Base-by-base conservation (phyloP, 1,140 invertebrate genomes). In the Lerema accius region DNA sequence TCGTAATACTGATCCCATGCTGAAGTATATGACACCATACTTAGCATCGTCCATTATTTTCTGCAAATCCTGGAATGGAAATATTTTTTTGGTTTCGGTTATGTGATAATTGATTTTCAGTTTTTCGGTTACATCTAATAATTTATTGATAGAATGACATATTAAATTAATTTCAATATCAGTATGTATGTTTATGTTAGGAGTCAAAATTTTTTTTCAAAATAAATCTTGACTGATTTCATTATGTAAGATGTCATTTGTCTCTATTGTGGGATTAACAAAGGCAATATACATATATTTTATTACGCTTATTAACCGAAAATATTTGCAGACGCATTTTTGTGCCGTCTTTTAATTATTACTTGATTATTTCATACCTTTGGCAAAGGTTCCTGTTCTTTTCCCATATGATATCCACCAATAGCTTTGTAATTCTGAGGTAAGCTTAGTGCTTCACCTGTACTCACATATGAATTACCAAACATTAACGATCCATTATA, bases 1-100 rank as follows among this genome's bases (percentile, higher is more conserved):
- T 46, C 88, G 90, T 0, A 92, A 60, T 73, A 90, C 90, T 0
- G 91, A 92, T 0, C 93, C 93, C 48, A 93, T 73, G 63, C 85
- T 93, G 48, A 94, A 92, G 65, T 92, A 93, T 32, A 94, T 78
- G 0, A 92, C 82, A 9, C 92, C 92, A 10, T 92, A 49, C 23
- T 65, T 73, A 0, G 91, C 78, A 56, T 80, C 80, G 53, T 92
- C 89, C 65, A 93, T 72, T 53, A 92, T 90, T 43, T 80, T 76
- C 73, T 92, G 60, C 4, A 93, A 60, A 48, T 92, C 56, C 86
- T 93, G 49, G 0, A 76, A 78, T 63, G 23, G 23, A 49, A 46
- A 64, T 67, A 13, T 2, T 23, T 5, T 23, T 23, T 23, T 23
- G 5, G 5, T 23, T 23, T 23, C n/a, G n/a, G n/a, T n/a, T n/a